Evolutionary conservation across 2,113 vertebrate species (phyloP).

Genomic region (Rhinopomastus cyanomelas): DNA sequence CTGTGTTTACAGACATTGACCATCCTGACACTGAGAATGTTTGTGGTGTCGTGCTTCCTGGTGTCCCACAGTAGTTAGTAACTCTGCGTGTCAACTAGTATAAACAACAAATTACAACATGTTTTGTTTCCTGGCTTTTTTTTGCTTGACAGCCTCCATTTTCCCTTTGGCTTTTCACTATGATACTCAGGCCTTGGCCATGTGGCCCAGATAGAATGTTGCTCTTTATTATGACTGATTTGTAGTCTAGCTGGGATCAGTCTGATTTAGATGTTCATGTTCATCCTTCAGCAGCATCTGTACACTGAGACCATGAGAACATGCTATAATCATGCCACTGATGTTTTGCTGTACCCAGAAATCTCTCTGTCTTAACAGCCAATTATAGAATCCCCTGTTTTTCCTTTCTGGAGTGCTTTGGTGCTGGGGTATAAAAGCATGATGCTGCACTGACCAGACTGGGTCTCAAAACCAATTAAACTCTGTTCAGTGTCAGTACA

Average conservation of each 20-base stretch:
- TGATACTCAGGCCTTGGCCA: not conserved
- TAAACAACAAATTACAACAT: not conserved
- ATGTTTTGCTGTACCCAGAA: not conserved
- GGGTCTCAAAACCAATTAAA: not conserved
- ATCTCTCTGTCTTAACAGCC: not conserved
- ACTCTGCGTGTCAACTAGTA: not conserved
- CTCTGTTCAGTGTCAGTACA: not conserved
- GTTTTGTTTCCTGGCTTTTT: not conserved
- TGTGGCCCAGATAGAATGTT: not conserved
- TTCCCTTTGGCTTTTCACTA: not conserved
- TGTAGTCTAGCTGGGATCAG: not conserved
- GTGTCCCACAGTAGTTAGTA: not conserved
- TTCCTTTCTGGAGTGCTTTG: not conserved
- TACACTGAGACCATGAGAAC: not conserved
- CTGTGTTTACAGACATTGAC: not conserved
- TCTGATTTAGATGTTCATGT: not conserved
- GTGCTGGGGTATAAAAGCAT: not conserved
- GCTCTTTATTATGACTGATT: not conserved
- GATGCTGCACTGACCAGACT: not conserved
- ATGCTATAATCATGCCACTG: not conserved
- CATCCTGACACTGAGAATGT: not conserved
- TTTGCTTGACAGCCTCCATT: not conserved
- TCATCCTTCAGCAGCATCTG: fast-evolving
- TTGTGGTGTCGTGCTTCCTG: not conserved
- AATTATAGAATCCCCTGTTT: not conserved